These are phyloP conservation scores for Epizoanthus scotinus DNA, from an alignment of 92 coral and sea anemone genomes.

Conservation along the genomic window DNA sequence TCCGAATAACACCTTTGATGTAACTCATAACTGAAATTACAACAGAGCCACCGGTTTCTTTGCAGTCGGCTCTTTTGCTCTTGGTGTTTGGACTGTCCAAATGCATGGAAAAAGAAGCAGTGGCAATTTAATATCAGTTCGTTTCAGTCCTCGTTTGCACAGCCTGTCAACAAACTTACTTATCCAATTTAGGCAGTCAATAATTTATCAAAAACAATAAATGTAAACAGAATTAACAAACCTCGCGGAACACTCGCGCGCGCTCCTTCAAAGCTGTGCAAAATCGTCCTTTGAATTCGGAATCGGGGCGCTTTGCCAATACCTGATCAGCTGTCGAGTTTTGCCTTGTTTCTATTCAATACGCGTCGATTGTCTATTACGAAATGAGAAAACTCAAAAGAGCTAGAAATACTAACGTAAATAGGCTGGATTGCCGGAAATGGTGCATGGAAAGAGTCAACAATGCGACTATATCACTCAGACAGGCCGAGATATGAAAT, in stretches of 20 bases:
- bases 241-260: background rate
- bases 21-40: background rate
- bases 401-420: slow-evolving; percentile 12
- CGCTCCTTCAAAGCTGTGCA: background rate
- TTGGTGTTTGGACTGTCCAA: slow-evolving; percentile 4
- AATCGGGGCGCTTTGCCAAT: background rate
- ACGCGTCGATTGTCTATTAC: slow-evolving; percentile 4
- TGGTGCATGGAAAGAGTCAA: slow-evolving; percentile 48
- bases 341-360: too few relatives aligned
- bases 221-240: slow-evolving; percentile 24
- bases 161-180: slow-evolving; percentile 17
- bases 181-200: slow-evolving; percentile 24
- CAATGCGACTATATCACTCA: slow-evolving; percentile 29
- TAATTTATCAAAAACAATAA: slow-evolving; percentile 7
- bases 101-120: background rate
- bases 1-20: background rate
- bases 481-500: background rate
- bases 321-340: background rate
- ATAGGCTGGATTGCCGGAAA: slow-evolving; percentile 53
- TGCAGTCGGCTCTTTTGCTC: background rate
- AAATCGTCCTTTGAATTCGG: background rate
- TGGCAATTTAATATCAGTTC: slow-evolving; percentile 3
- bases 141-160: background rate
- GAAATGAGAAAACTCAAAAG: slow-evolving; percentile 12
- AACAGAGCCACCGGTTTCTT: background rate